Conservation (phyloP, 2,888 invertebrate genomes). For the Nematopogon swammerdamellus region DNA sequence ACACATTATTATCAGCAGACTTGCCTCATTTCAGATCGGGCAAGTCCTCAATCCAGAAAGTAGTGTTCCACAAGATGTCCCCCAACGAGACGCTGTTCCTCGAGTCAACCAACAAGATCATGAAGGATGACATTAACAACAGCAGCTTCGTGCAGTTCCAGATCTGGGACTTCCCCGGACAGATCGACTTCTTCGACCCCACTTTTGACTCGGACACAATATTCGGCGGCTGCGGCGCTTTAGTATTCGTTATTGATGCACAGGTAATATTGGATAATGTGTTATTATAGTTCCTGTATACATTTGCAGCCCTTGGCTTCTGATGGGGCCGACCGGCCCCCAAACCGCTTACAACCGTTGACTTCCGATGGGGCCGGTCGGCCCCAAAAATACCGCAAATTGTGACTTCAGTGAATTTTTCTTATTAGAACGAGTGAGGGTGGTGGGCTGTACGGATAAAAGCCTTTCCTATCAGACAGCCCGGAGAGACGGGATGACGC, state of each 20-base stretch:
- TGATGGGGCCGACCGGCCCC: too few relatives aligned
- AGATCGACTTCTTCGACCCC: constrained; percentile 96
- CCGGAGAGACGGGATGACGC: too few relatives aligned
- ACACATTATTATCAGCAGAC: neutral
- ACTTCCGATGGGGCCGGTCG: too few relatives aligned
- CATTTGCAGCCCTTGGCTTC: too few relatives aligned
- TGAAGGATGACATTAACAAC: constrained; percentile 97
- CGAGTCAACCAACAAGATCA: constrained; percentile 97
- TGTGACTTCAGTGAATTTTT: too few relatives aligned
- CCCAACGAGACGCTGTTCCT: constrained; percentile 98
- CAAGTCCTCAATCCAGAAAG: constrained; percentile 98
- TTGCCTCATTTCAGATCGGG: constrained; percentile 73
- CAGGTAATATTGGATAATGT: too few relatives aligned
- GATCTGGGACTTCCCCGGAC: constrained; percentile 99
- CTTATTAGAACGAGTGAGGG: too few relatives aligned
- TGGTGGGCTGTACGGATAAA: too few relatives aligned
- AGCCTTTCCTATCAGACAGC: too few relatives aligned
- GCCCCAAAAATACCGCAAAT: too few relatives aligned
- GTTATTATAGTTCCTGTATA: too few relatives aligned
- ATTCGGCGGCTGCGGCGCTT: constrained; percentile 94
- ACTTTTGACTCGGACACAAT: constrained; percentile 95
- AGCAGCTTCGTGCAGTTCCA: constrained; percentile 97
- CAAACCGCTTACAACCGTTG: too few relatives aligned
- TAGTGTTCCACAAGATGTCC: constrained; percentile 99
- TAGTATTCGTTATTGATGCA: constrained; percentile 99